phyloP scores from a whole-genome alignment of 2,888 invertebrate species.

The Balanococcus diminutus region DNA sequence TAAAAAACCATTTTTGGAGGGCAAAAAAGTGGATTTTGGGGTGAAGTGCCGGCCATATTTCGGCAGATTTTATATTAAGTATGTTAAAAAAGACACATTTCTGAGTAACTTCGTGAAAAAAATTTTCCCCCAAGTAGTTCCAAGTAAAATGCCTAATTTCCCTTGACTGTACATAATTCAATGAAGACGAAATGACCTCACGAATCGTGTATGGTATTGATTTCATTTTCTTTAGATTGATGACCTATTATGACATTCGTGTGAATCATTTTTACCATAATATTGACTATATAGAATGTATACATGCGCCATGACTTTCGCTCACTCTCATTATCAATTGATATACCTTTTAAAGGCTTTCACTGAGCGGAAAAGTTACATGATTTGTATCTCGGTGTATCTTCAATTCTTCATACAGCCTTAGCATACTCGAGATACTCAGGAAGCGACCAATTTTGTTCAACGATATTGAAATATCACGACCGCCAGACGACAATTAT shows the following conservation, averaged over 20 bases:
- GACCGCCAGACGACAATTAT: not conserved
- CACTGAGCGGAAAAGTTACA: not conserved
- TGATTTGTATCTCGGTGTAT: not conserved
- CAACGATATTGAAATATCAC: not conserved
- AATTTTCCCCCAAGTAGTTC: too few species aligned
- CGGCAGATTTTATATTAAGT: too few species aligned
- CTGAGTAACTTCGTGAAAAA: too few species aligned
- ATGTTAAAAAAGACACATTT: too few species aligned
- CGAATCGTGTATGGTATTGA: not conserved
- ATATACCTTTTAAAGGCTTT: not conserved
- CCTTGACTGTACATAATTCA: too few species aligned
- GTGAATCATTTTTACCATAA: not conserved
- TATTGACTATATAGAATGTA: not conserved
- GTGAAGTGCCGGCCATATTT: too few species aligned
- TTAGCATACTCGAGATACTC: not conserved
- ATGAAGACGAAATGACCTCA: not conserved
- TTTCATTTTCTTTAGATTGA: slow-evolving; percentile 21
- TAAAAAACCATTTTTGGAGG: too few species aligned
- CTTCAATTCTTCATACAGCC: too few species aligned
- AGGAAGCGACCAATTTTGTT: not conserved
- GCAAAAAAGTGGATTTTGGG: too few species aligned
- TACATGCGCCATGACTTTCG: not conserved
- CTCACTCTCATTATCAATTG: slow-evolving; percentile 1
- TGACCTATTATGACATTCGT: slow-evolving; percentile 10
- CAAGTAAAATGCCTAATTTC: too few species aligned